A percentile compares a stretch with the other conserved stretches of the same genome.
These are phyloP conservation scores for Phengaris arion DNA, from an alignment of 2,888 invertebrate genomes.

Conservation along the genomic window DNA sequence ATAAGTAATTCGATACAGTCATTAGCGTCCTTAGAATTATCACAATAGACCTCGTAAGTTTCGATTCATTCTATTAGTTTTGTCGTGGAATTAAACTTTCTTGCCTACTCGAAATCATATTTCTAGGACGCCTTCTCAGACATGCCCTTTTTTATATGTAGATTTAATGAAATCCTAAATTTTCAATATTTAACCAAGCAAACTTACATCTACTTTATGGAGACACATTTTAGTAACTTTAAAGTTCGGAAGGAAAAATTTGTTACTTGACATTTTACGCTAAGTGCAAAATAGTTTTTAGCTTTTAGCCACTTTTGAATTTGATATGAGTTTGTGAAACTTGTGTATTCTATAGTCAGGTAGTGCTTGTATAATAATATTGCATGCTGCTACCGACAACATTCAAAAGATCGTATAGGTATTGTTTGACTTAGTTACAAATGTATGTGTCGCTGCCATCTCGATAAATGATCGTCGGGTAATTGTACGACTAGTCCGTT, in stretches of 20 bases:
- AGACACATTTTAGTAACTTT: neutral
- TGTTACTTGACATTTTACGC: conserved; percentile 11
- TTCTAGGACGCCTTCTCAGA: neutral
- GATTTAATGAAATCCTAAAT: too few relatives aligned
- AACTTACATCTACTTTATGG: neutral
- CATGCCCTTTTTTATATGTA: neutral
- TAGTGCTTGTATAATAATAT: neutral
- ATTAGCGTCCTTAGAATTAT: neutral
- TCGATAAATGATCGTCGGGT: too few relatives aligned
- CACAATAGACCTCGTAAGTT: neutral
- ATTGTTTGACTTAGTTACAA: too few relatives aligned
- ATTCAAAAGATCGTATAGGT: too few relatives aligned
- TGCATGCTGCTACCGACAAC: neutral
- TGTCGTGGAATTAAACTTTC: too few relatives aligned
- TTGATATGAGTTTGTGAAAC: conserved; percentile 7
- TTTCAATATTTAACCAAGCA: neutral
- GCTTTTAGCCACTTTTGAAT: conserved; percentile 3
- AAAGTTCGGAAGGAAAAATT: conserved; percentile 7
- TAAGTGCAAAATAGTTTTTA: conserved; percentile 19
- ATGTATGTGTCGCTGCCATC: too few relatives aligned
- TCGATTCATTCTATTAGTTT: neutral
- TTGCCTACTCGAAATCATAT: too few relatives aligned
- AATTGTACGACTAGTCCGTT: too few relatives aligned
- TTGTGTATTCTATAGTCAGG: conserved; percentile 5
- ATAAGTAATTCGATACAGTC: neutral